Conservation (phyloP, 2,888 invertebrate species). For the Hermodice carunculata region DNA sequence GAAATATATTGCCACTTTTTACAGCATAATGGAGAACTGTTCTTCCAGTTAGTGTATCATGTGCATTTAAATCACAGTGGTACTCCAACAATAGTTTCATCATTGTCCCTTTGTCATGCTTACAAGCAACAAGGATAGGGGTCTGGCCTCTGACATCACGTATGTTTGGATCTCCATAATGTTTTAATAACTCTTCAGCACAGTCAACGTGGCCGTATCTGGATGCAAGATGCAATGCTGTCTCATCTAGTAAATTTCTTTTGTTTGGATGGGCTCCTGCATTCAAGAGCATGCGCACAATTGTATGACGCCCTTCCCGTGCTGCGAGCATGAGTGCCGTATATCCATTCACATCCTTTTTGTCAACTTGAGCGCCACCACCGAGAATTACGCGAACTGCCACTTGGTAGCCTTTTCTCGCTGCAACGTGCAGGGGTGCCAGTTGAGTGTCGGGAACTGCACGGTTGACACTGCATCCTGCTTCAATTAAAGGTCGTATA, state of each 20-base stretch:
- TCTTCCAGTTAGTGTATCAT: conserved; percentile 29
- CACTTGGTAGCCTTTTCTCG: conserved; percentile 35
- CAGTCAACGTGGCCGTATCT: conserved; percentile 51
- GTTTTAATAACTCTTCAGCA: conserved; percentile 49
- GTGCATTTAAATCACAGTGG: conserved; percentile 30
- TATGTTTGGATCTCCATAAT: conserved; percentile 52
- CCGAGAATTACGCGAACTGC: conserved; percentile 21
- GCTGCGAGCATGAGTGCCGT: conserved; percentile 37
- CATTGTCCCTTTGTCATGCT: conserved; percentile 9
- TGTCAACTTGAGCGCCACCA: conserved; percentile 20
- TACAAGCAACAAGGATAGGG: conserved; percentile 55
- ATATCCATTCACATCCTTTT: conserved; percentile 28
- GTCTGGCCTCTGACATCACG: conserved; percentile 51
- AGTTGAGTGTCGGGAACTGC: conserved; percentile 19
- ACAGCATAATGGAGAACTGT: conserved; percentile 41
- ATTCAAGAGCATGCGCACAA: conserved; percentile 49
- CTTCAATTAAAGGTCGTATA: conserved; percentile 23
- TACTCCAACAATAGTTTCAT: conserved; percentile 24
- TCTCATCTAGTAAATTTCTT: conserved; percentile 46
- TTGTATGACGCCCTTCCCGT: conserved; percentile 30
- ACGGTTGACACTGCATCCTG: conserved; percentile 30
- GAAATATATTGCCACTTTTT: conserved; percentile 11
- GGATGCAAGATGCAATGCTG: conserved; percentile 56
- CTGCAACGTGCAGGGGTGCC: conserved; percentile 36
- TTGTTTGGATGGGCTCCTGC: conserved; percentile 53